Conservation (phyloP, 2,888 invertebrate genomes). For the Campopleginae sp. region DNA sequence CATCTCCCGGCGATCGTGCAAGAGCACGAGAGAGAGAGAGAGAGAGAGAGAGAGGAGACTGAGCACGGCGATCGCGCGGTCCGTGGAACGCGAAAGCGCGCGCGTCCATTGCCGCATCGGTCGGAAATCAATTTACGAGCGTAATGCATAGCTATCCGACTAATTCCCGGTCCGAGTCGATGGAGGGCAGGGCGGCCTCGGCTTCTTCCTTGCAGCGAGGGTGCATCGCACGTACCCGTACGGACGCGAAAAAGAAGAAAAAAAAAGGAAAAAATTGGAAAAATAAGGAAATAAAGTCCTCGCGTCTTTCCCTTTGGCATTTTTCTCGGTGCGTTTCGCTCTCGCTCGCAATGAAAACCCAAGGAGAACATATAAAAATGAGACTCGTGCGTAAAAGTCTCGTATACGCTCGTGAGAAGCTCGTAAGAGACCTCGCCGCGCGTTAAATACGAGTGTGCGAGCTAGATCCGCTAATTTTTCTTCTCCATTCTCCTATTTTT, state of each 20-base stretch:
- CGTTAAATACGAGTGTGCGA: constrained; percentile 5
- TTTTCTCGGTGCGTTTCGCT: constrained; percentile 35
- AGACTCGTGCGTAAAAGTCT: constrained; percentile 37
- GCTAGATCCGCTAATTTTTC: not conserved
- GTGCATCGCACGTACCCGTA: constrained; percentile 61
- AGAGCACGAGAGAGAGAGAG: constrained; percentile 21
- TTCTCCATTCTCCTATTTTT: no score
- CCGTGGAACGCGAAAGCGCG: constrained; percentile 42
- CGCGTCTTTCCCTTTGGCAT: constrained; percentile 7
- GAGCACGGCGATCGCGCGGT: constrained; percentile 63
- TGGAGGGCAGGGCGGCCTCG: constrained; percentile 63
- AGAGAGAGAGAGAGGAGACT: constrained; percentile 61
- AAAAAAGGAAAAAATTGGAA: constrained; percentile 12
- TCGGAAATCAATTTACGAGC: constrained; percentile 78
- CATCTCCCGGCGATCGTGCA: constrained; percentile 36
- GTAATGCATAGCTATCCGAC: constrained; percentile 76
- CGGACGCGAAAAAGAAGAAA: constrained; percentile 24
- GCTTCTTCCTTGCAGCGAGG: constrained; percentile 51
- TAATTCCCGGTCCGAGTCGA: constrained; percentile 75
- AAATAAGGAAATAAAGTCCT: constrained; percentile 23
- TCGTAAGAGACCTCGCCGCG: constrained; percentile 3
- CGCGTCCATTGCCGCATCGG: constrained; percentile 69
- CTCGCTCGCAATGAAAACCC: not conserved
- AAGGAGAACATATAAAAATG: not conserved
- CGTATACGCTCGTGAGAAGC: constrained; percentile 36